phyloP scores from a whole-genome alignment of 2,888 invertebrate species.

The Melitaea athalia region DNA sequence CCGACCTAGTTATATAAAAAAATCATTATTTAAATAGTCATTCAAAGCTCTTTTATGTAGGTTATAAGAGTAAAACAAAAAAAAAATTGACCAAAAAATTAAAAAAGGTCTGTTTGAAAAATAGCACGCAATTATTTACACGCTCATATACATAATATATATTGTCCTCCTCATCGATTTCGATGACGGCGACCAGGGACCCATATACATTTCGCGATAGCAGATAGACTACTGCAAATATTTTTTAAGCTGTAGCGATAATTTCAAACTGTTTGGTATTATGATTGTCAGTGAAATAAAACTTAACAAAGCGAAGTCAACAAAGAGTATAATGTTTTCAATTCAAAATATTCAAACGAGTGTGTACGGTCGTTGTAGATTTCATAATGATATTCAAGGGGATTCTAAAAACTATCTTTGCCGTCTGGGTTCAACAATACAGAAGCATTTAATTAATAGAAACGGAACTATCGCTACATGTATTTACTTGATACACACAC shows the following conservation, averaged over 20 bases:
- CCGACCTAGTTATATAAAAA: too few species aligned
- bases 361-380: constrained; percentile 3
- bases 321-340: neutral
- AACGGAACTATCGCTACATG: constrained; percentile 53
- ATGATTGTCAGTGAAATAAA: neutral
- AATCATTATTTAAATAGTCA: too few species aligned
- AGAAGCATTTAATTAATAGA: constrained; percentile 65
- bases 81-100: too few species aligned
- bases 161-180: too few species aligned
- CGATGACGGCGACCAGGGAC: too few species aligned
- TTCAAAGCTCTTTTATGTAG: too few species aligned
- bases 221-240: too few species aligned
- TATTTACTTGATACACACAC: constrained; percentile 50
- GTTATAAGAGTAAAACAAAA: too few species aligned
- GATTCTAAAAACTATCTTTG: constrained; percentile 43
- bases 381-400: constrained; percentile 23
- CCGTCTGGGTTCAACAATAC: constrained; percentile 51
- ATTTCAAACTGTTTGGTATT: neutral
- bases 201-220: too few species aligned
- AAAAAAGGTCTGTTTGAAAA: too few species aligned
- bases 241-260: neutral
- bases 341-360: constrained; percentile 3
- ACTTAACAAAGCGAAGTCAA: neutral
- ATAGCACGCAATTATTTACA: too few species aligned
- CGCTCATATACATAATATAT: too few species aligned